These are phyloP conservation scores for Myocastor coypus DNA, from an alignment of 2,113 vertebrate species.

Conservation along the genomic window DNA sequence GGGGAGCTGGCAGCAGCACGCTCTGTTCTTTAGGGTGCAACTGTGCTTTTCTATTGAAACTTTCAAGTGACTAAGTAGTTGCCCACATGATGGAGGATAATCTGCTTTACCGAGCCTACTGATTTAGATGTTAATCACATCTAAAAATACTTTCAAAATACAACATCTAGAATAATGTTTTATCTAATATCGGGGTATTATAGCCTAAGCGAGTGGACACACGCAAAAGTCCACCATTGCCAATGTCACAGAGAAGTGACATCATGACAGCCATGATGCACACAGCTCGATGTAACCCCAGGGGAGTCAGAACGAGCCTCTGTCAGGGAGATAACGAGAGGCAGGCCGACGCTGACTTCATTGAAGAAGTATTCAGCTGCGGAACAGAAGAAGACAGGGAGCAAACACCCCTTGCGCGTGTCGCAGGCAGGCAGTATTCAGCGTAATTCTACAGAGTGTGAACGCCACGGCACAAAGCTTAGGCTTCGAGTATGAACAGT, in stretches of 20 bases:
- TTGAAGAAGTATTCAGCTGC: background rate
- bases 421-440: background rate
- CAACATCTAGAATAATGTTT: background rate
- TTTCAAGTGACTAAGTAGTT: background rate
- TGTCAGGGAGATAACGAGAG: background rate
- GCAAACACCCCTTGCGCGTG: background rate
- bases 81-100: background rate
- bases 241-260: background rate
- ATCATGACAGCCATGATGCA: background rate
- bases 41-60: background rate
- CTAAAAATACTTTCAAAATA: background rate
- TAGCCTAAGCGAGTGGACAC: background rate
- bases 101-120: constrained; percentile 11
- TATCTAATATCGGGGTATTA: background rate
- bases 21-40: background rate
- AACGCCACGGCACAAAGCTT: background rate
- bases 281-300: background rate
- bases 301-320: background rate
- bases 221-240: background rate
- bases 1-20: background rate
- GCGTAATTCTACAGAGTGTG: background rate
- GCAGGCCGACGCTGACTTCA: background rate
- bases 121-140: constrained; percentile 25
- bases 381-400: background rate
- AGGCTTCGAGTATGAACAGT: background rate